These are phyloP conservation scores for Micromesistius poutassou DNA, from an alignment of 2,797 vertebrate genomes.

Conservation along the genomic window DNA sequence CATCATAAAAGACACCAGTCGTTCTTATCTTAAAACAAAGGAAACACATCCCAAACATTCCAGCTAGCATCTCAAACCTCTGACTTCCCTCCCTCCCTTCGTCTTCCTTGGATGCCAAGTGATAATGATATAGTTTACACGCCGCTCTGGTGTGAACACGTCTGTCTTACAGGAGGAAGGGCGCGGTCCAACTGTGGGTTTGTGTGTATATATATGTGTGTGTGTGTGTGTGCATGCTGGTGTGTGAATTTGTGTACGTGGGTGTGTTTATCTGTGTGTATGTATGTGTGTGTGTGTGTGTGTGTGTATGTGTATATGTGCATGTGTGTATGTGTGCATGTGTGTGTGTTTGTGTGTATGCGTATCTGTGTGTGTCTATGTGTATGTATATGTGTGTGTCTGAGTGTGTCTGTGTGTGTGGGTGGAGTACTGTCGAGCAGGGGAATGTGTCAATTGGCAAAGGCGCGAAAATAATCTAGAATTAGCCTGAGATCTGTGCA, in stretches of 20 bases:
- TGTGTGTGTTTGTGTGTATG: neutral
- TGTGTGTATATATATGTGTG: neutral
- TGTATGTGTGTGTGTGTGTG: no score
- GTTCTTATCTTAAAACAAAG: neutral
- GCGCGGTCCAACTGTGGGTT: conserved; percentile 47
- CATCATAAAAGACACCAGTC: neutral
- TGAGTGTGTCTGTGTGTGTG: neutral
- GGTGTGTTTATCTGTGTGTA: conserved; percentile 5
- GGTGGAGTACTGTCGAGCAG: neutral
- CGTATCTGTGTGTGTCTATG: neutral
- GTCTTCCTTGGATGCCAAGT: conserved; percentile 51
- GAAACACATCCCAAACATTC: neutral
- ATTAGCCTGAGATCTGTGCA: conserved; percentile 31
- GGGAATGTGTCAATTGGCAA: conserved; percentile 25
- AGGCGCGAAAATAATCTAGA: conserved; percentile 30
- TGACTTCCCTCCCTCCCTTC: conserved; percentile 8
- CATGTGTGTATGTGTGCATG: no score
- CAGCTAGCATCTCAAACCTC: conserved; percentile 9
- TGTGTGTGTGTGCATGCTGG: neutral
- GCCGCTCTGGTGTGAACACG: conserved; percentile 61
- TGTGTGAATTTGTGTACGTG: conserved; percentile 9
- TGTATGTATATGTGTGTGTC: conserved; percentile 22
- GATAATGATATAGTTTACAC: conserved; percentile 65
- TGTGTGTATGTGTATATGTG: conserved; percentile 21
- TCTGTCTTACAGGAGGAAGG: conserved; percentile 53